These are phyloP conservation scores for Ataeniobius toweri DNA, from an alignment of 2,797 vertebrate species.

Conservation along the genomic window DNA sequence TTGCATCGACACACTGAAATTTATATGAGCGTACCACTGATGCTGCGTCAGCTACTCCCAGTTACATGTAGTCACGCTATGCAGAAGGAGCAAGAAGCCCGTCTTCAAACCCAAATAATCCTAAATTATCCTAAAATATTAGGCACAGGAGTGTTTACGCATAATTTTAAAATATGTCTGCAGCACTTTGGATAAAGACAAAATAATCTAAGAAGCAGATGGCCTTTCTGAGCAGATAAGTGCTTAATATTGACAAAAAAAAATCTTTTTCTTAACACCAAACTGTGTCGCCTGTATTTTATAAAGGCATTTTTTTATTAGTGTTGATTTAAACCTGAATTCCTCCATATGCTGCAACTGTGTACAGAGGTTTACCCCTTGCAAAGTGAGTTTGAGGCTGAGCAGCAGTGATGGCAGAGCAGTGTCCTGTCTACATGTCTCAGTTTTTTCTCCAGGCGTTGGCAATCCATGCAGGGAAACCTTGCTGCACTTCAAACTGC, in stretches of 20 bases:
- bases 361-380: slow-evolving; percentile 5
- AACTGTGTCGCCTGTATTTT: background rate
- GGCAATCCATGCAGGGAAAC: slow-evolving; percentile 24
- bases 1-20: background rate
- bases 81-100: background rate
- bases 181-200: background rate
- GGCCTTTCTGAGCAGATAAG: too few species aligned
- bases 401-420: slow-evolving; percentile 27
- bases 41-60: background rate
- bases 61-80: background rate
- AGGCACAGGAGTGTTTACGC: background rate
- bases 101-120: background rate
- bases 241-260: background rate
- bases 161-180: background rate
- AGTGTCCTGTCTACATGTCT: slow-evolving; percentile 58
- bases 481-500: slow-evolving; percentile 43
- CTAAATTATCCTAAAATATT: background rate
- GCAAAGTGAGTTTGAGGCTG: slow-evolving; percentile 20
- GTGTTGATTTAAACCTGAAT: background rate
- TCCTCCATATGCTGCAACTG: background rate
- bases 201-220: background rate
- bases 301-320: background rate
- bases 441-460: slow-evolving; percentile 54
- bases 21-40: background rate
- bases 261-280: background rate